phyloP scores from a whole-genome alignment of 2,797 vertebrate species.

The Aythya fuligula region DNA sequence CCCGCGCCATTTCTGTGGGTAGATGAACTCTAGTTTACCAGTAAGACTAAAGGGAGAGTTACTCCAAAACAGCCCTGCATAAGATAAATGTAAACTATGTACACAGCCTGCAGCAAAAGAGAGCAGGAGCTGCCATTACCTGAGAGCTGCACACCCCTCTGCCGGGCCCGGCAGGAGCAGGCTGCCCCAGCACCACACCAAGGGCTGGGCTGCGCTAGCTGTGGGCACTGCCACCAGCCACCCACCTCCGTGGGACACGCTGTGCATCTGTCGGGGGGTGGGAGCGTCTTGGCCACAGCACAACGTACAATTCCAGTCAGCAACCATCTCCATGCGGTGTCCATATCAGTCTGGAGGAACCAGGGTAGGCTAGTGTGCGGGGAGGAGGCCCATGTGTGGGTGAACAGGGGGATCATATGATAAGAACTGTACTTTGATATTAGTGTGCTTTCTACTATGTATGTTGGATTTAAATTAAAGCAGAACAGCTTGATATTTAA shows the following conservation, averaged over 20 bases:
- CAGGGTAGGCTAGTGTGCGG: fast-evolving
- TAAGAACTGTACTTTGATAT: background rate
- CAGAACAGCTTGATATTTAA: background rate
- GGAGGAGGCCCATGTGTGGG: fast-evolving
- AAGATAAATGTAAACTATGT: background rate
- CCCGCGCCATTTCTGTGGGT: background rate
- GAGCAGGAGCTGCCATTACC: background rate
- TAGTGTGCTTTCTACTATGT: fast-evolving
- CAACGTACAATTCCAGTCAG: background rate
- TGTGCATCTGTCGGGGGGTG: background rate
- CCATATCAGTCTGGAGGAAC: background rate
- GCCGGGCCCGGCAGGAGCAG: background rate
- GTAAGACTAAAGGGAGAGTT: background rate
- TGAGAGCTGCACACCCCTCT: fast-evolving
- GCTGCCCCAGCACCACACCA: fast-evolving
- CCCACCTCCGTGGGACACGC: fast-evolving
- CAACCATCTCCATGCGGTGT: background rate
- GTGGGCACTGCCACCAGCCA: fast-evolving
- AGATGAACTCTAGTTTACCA: background rate
- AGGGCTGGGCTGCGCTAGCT: fast-evolving
- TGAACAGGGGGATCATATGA: background rate
- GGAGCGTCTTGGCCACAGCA: background rate
- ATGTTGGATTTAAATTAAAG: background rate
- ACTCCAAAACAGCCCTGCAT: background rate
- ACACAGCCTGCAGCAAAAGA: background rate